Evolutionary conservation across 2,888 invertebrate genomes (phyloP).

Genomic region (Stegana nigrithorax): DNA sequence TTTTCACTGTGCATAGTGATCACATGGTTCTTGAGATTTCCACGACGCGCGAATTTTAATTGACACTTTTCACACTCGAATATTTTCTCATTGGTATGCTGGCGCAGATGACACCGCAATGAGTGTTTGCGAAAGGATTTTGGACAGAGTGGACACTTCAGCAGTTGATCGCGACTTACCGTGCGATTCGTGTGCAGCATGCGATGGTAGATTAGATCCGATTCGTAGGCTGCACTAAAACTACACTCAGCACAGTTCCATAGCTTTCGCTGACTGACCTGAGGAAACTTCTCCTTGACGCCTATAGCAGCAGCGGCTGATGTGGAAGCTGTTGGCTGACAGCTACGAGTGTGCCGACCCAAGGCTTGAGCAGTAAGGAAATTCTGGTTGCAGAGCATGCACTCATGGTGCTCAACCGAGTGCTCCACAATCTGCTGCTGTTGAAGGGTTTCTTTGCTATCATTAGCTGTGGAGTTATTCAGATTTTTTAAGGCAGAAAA

Average conservation of each 20-base stretch:
- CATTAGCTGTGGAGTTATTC: no score
- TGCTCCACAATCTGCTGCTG: slow-evolving; percentile 74
- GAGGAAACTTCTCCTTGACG: no score
- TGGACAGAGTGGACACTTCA: slow-evolving; percentile 77
- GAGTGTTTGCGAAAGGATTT: slow-evolving; percentile 76
- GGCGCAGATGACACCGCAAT: slow-evolving; percentile 77
- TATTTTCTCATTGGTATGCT: slow-evolving; percentile 81
- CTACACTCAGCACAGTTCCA: slow-evolving; percentile 55
- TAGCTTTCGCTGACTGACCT: neutral
- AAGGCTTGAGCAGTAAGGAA: slow-evolving; percentile 82
- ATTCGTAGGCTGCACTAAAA: slow-evolving; percentile 72
- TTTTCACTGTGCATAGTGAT: slow-evolving; percentile 69
- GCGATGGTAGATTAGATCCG: slow-evolving; percentile 81
- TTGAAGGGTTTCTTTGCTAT: slow-evolving; percentile 71
- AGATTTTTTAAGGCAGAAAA: slow-evolving; percentile 1
- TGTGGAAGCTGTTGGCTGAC: slow-evolving; percentile 43
- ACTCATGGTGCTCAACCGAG: slow-evolving; percentile 68
- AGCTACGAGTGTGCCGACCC: slow-evolving; percentile 74
- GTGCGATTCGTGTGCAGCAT: slow-evolving; percentile 72
- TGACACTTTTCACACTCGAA: slow-evolving; percentile 76
- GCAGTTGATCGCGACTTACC: slow-evolving; percentile 48
- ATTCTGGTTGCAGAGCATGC: slow-evolving; percentile 52
- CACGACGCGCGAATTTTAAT: slow-evolving; percentile 75
- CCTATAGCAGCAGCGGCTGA: slow-evolving; percentile 9
- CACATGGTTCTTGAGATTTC: slow-evolving; percentile 75